These are phyloP conservation scores for Pagetopsis macropterus DNA, from an alignment of 2,797 vertebrate species.

Conservation along the genomic window DNA sequence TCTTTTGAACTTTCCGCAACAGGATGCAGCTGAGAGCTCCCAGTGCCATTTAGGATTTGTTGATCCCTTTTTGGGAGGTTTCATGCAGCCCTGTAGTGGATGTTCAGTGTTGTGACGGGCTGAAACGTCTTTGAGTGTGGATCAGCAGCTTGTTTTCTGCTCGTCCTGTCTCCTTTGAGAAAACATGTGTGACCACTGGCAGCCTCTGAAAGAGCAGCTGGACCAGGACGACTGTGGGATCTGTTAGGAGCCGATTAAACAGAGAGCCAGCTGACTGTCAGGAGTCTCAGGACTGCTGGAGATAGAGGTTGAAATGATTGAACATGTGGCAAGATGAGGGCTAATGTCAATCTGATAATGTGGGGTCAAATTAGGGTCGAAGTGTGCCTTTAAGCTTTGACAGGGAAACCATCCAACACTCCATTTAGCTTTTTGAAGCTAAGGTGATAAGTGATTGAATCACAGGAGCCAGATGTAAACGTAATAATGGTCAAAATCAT, in stretches of 20 bases:
- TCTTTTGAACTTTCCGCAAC: conserved; percentile 74
- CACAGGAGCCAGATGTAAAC: neutral
- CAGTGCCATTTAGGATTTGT: conserved; percentile 57
- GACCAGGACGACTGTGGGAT: conserved; percentile 47
- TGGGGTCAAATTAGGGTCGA: neutral
- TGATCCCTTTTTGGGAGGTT: conserved; percentile 38
- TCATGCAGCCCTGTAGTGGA: conserved; percentile 40
- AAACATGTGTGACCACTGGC: conserved; percentile 74
- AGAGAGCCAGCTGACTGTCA: conserved; percentile 33
- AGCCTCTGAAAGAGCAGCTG: conserved; percentile 68
- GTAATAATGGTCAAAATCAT: neutral
- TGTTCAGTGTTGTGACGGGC: conserved; percentile 39
- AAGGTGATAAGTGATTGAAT: neutral
- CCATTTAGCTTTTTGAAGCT: neutral
- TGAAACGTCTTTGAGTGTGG: conserved; percentile 33
- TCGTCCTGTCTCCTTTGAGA: conserved; percentile 62
- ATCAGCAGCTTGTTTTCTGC: conserved; percentile 53
- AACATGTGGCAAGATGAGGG: neutral
- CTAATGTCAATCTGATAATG: neutral
- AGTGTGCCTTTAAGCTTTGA: neutral
- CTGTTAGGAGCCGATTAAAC: conserved; percentile 31
- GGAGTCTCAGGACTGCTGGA: conserved; percentile 8
- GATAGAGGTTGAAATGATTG: conserved; percentile 16
- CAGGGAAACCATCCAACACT: neutral
- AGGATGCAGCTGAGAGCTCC: conserved; percentile 85